Evolutionary conservation across 1,140 invertebrate species (phyloP), one percentile per base, ranked within the genome.

Genomic region (Cephus cinctus): DNA sequence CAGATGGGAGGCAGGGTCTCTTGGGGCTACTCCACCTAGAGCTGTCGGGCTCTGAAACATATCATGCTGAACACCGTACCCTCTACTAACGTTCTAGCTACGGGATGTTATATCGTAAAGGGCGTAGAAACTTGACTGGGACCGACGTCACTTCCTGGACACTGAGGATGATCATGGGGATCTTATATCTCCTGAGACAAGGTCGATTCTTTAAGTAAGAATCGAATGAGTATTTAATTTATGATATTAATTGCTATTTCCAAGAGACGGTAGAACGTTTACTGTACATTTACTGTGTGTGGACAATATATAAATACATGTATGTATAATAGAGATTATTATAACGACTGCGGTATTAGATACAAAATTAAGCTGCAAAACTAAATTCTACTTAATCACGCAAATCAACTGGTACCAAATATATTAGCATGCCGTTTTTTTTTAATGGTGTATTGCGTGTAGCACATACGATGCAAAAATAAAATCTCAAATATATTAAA

Each of bases 21-120:
- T 75, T 53, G 67, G 66, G 52, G 60, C 65, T 41, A 72, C 60
- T 62, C 67, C 71, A 56, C 66, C 65, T 69, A 75, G 63, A 73
- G 77, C 72, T 63, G 78, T 77, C 59, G 81, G 78, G 71, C 79
- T 82, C 75, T 77, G 75, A 75, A 77, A 77, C 73, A 77, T 65
- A 76, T 67, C 69, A 71, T 74, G 71, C 74, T 73, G 51, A 69
- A 71, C 62, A 65, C 58, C 61, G 58, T 59, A 58, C 47, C 59
- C 61, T 52, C 58, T 36, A 54, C 57, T 55, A 75, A 75, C 57
- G 62, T 62, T 67, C 56, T 42, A 50, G 23, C 40, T 50, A 57
- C 34, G 22, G n/a, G 52, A 48, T 58, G 20, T 16, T 47, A 47
- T 48, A 44, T 48, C 35, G 48, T 39, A 43, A 43, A 44, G n/a